Evolutionary conservation across 2,113 vertebrate species (phyloP).

Genomic region (Platichthys flesus): DNA sequence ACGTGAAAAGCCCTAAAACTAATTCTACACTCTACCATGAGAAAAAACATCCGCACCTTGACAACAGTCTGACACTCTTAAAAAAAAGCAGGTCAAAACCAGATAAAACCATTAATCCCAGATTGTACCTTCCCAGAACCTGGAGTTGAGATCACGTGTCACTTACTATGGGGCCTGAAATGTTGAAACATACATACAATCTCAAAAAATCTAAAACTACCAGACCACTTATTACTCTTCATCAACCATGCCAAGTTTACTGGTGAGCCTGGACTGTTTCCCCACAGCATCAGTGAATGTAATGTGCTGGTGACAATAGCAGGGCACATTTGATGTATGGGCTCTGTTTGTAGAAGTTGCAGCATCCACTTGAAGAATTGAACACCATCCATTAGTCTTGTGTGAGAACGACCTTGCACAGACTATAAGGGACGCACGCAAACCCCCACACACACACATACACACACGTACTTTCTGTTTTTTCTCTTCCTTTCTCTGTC

Average conservation of each 20-base stretch:
- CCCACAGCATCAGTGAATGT: constrained; percentile 24
- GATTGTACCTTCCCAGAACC: not conserved
- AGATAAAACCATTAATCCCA: not conserved
- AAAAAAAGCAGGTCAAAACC: not conserved
- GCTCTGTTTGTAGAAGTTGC: constrained; percentile 65
- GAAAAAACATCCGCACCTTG: not conserved
- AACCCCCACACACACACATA: constrained; percentile 24
- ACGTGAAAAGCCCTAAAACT: not conserved
- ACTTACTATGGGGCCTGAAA: too few relatives aligned
- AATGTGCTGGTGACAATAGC: constrained; percentile 50
- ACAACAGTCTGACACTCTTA: not conserved
- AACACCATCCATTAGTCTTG: constrained; percentile 77
- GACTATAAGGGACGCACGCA: constrained; percentile 39
- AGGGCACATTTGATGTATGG: constrained; percentile 67
- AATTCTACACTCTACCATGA: not conserved
- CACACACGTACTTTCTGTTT: not conserved
- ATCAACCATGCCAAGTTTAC: not conserved
- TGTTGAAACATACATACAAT: too few relatives aligned
- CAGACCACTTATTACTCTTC: not conserved
- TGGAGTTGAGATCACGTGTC: not conserved
- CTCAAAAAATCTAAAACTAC: not conserved
- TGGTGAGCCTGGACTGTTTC: constrained; percentile 15
- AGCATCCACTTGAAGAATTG: constrained; percentile 74
- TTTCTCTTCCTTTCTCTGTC: not conserved
- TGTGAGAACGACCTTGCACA: constrained; percentile 70